These are phyloP conservation scores for Tenthredo scrophulariae DNA, from an alignment of 2,888 invertebrate genomes.

Conservation along the genomic window DNA sequence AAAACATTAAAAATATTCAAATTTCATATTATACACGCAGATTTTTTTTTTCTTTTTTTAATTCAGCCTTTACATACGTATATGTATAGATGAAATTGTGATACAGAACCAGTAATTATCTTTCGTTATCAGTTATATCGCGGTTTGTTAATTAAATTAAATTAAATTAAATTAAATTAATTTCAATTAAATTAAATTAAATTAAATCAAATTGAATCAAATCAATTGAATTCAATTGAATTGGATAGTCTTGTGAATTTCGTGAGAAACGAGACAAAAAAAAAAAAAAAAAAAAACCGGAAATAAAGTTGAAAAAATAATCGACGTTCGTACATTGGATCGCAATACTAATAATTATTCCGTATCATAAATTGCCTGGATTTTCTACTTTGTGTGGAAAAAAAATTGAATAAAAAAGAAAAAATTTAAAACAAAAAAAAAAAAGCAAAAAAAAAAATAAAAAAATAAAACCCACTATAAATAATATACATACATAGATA, in stretches of 20 bases:
- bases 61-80: neutral
- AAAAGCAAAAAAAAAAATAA: neutral
- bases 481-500: constrained; percentile 6
- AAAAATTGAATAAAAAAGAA: neutral
- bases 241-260: neutral
- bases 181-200: neutral
- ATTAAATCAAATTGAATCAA: neutral
- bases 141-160: neutral
- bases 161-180: neutral
- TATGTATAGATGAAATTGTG: constrained; percentile 2
- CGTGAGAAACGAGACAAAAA: neutral
- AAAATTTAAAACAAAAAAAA: neutral
- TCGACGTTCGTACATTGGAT: too few species aligned
- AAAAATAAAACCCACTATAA: constrained; percentile 1
- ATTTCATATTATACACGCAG: neutral
- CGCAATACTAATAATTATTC: neutral
- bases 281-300: neutral
- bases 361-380: constrained; percentile 68
- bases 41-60: neutral
- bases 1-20: neutral
- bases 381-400: constrained; percentile 68
- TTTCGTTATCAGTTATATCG: neutral
- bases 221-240: neutral
- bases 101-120: constrained; percentile 17
- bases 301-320: neutral